phyloP scores from a whole-genome alignment of 2,113 vertebrate species.

The Oenanthe oenanthe region DNA sequence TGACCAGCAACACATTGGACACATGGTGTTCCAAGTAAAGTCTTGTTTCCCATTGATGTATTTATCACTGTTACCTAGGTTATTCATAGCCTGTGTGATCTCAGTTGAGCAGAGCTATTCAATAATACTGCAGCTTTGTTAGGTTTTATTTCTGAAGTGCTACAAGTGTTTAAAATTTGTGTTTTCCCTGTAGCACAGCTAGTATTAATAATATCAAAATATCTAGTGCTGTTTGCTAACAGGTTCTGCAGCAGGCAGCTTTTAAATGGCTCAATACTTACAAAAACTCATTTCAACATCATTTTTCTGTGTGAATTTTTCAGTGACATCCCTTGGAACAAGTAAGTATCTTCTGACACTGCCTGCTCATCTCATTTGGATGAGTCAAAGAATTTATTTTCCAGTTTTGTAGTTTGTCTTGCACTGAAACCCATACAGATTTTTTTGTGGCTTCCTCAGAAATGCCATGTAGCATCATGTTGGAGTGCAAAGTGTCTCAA shows the following conservation, averaged over 20 bases:
- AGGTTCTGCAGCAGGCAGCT: not conserved
- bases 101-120: not conserved
- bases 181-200: not conserved
- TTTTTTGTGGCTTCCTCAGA: not conserved
- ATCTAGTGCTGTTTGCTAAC: not conserved
- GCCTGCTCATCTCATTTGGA: not conserved
- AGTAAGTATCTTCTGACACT: not conserved
- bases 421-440: not conserved
- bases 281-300: not conserved
- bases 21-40: not conserved
- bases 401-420: not conserved
- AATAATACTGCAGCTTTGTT: not conserved
- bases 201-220: not conserved
- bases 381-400: not conserved
- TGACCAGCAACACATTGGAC: not conserved
- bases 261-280: not conserved
- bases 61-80: not conserved
- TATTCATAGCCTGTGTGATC: not conserved
- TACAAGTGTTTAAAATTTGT: not conserved
- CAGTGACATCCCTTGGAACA: not conserved
- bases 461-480: not conserved
- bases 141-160: not conserved
- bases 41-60: not conserved
- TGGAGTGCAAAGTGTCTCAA: not conserved
- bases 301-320: not conserved